Percentiles rank a stretch among this genome's conserved stretches.
Evolutionary conservation across 2,113 vertebrate species (phyloP).

Genomic region (Tylochromis polylepis): DNA sequence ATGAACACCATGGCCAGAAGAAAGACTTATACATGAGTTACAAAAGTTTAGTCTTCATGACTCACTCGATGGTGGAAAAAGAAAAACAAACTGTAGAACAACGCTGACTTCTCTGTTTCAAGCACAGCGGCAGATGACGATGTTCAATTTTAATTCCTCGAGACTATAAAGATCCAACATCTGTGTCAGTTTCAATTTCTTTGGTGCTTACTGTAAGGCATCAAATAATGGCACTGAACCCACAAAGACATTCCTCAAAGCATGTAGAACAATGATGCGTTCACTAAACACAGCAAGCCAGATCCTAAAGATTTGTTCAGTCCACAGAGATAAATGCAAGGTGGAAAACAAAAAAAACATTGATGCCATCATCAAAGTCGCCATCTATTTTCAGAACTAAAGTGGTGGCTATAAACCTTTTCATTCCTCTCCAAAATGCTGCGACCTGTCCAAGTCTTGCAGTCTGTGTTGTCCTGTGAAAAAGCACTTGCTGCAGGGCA

Average conservation of each 20-base stretch:
- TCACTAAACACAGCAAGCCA: neutral
- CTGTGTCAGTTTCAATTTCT: neutral
- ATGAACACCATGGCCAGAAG: neutral
- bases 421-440: neutral
- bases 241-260: neutral
- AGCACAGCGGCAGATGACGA: neutral
- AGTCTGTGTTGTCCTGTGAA: neutral
- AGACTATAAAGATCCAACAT: neutral
- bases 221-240: neutral
- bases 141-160: neutral
- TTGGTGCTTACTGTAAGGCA: neutral
- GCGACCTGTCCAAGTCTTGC: neutral
- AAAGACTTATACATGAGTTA: neutral
- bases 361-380: neutral
- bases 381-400: neutral
- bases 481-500: conserved; percentile 14
- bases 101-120: neutral
- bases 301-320: neutral
- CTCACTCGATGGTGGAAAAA: neutral
- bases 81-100: conserved; percentile 7
- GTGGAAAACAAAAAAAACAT: neutral
- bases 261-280: neutral
- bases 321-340: neutral
- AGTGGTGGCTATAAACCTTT: conserved; percentile 9
- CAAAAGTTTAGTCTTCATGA: conserved; percentile 4